phyloP scores from a whole-genome alignment of 2,113 vertebrate genomes.

The Chlamydotis undulata region DNA sequence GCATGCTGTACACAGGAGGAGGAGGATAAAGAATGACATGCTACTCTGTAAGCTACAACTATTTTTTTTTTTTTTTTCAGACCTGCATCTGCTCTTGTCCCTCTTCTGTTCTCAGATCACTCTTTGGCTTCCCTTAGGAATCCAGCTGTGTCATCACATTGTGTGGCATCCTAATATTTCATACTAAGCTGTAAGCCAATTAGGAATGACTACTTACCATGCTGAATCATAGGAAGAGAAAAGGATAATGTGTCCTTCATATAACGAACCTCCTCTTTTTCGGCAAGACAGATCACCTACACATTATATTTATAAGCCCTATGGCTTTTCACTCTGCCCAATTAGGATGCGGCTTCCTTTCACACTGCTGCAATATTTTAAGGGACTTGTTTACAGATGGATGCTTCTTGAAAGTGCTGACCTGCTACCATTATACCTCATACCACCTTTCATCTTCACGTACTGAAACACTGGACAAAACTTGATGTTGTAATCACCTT shows the following conservation, averaged over 20 bases:
- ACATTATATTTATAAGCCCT: constrained; percentile 61
- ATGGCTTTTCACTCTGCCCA: constrained; percentile 71
- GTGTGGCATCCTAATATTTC: constrained; percentile 92
- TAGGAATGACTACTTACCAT: constrained; percentile 94
- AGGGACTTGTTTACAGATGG: constrained; percentile 34
- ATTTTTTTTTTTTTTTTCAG: constrained; percentile 48
- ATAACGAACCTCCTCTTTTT: constrained; percentile 85
- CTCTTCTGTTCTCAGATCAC: constrained; percentile 80
- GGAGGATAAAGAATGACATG: constrained; percentile 46
- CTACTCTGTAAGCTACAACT: constrained; percentile 66
- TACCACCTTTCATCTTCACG: constrained; percentile 37
- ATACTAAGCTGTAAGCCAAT: constrained; percentile 92
- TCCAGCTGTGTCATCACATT: constrained; percentile 91
- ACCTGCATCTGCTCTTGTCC: constrained; percentile 73
- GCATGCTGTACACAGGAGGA: constrained; percentile 2
- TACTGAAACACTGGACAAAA: constrained; percentile 12
- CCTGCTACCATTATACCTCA: constrained; percentile 33
- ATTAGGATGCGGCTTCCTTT: constrained; percentile 61
- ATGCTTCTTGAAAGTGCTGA: constrained; percentile 38
- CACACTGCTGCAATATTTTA: constrained; percentile 17
- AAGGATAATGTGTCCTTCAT: constrained; percentile 94
- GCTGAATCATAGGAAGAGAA: constrained; percentile 85
- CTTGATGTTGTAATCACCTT: constrained; percentile 27
- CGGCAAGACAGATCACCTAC: constrained; percentile 70
- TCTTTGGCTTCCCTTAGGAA: constrained; percentile 88